Evolutionary conservation across 2,113 vertebrate species (phyloP).

Genomic region (Bubo bubo): DNA sequence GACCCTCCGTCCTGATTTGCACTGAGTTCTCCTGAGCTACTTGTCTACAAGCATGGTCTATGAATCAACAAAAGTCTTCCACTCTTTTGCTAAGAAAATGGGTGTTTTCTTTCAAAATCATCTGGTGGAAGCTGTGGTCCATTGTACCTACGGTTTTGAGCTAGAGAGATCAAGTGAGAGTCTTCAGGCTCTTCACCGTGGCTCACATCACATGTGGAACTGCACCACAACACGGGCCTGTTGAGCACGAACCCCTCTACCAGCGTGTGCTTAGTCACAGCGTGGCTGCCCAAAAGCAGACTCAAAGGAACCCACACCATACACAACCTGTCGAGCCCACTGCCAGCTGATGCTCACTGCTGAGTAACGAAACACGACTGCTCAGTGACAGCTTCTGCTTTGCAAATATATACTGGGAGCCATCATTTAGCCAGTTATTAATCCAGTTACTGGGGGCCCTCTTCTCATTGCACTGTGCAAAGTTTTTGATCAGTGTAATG

Average conservation of each 20-base stretch:
- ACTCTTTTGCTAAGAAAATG: not conserved
- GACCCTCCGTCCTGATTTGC: not conserved
- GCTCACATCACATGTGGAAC: not conserved
- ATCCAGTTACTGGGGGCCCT: not conserved
- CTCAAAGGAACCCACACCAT: not conserved
- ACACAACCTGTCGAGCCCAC: fast-evolving
- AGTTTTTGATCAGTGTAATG: not conserved
- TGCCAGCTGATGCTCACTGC: not conserved
- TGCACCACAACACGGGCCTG: not conserved
- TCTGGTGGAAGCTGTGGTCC: not conserved
- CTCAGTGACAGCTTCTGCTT: not conserved
- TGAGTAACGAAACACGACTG: fast-evolving
- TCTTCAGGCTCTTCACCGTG: not conserved
- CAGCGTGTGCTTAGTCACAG: fast-evolving
- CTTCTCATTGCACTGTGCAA: not conserved
- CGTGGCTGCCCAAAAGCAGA: not conserved
- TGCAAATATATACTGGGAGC: not conserved
- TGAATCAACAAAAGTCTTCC: not conserved
- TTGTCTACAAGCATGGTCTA: not conserved
- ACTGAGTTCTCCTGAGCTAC: not conserved
- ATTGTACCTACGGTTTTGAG: not conserved
- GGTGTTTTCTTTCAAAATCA: not conserved
- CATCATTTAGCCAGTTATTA: not conserved
- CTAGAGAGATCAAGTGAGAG: not conserved
- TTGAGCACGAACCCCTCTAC: not conserved